Evolutionary conservation across 2,888 invertebrate species (phyloP).

Genomic region (Microctonus hyperodae): DNA sequence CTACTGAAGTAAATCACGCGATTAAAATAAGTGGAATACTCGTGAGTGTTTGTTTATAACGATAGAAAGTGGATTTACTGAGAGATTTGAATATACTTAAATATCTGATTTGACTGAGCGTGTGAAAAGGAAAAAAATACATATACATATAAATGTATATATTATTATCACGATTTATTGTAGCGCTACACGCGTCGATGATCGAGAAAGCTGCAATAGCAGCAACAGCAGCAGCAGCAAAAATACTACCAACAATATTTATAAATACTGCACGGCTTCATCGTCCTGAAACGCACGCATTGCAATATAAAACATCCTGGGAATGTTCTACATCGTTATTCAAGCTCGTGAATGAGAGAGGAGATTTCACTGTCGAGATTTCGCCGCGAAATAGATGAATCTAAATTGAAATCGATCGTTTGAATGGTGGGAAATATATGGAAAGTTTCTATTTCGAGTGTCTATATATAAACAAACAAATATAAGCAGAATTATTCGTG

Average conservation of each 20-base stretch:
- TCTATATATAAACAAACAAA: neutral
- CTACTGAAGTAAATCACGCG: slow-evolving; percentile 8
- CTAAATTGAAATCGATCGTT: slow-evolving; percentile 16
- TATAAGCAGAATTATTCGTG: neutral
- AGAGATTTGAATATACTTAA: slow-evolving; percentile 1
- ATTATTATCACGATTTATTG: slow-evolving; percentile 23
- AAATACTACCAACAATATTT: neutral
- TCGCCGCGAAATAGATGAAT: slow-evolving; percentile 12
- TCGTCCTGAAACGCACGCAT: slow-evolving; percentile 2
- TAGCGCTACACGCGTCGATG: slow-evolving; percentile 23
- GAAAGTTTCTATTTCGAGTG: neutral
- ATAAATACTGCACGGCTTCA: neutral
- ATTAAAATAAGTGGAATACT: slow-evolving; percentile 20
- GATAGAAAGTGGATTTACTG: slow-evolving; percentile 25
- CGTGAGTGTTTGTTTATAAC: slow-evolving; percentile 9
- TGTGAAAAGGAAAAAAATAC: slow-evolving; percentile 15
- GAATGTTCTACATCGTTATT: slow-evolving; percentile 21
- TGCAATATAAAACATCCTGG: slow-evolving; percentile 16
- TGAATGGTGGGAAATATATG: neutral
- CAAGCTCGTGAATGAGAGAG: slow-evolving; percentile 14
- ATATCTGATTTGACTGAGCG: neutral
- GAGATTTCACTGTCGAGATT: slow-evolving; percentile 17
- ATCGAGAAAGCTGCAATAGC: slow-evolving; percentile 26
- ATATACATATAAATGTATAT: neutral
- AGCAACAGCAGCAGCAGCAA: neutral